A percentile compares a stretch with the other conserved stretches of the same genome.
phyloP scores from a whole-genome alignment of 2,888 invertebrate genomes.

The Endotricha flammealis region DNA sequence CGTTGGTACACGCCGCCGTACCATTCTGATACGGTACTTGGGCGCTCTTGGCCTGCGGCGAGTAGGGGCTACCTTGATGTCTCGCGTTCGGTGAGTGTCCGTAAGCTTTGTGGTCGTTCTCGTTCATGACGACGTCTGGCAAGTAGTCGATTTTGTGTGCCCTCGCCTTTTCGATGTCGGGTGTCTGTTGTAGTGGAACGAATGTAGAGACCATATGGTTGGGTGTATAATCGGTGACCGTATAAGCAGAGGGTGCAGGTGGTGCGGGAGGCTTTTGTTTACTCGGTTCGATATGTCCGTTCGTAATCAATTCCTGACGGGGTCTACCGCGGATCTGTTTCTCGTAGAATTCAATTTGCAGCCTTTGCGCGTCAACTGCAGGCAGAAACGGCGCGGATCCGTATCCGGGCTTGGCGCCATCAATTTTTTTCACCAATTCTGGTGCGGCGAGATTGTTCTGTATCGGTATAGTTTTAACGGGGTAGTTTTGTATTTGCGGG shows the following conservation, averaged over 20 bases:
- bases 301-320: constrained; percentile 37
- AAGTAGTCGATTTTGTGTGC: constrained; percentile 67
- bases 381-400: constrained; percentile 24
- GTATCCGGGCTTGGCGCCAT: constrained; percentile 27
- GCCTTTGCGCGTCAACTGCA: constrained; percentile 56
- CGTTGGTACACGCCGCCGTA: constrained; percentile 27
- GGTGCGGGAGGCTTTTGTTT: constrained; percentile 40
- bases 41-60: constrained; percentile 28
- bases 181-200: constrained; percentile 67
- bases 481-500: constrained; percentile 39
- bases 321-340: constrained; percentile 63
- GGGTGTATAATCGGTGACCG: constrained; percentile 71
- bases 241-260: constrained; percentile 52
- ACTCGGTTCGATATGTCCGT: constrained; percentile 30
- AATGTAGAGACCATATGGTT: constrained; percentile 59
- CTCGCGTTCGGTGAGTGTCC: constrained; percentile 25
- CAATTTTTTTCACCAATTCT: constrained; percentile 51
- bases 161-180: constrained; percentile 69
- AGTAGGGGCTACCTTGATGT: constrained; percentile 30
- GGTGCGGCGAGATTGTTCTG: constrained; percentile 65
- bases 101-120: constrained; percentile 36
- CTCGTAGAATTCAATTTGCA: constrained; percentile 74
- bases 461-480: constrained; percentile 55
- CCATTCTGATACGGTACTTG: constrained; percentile 35
- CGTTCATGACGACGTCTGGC: constrained; percentile 69